Percentiles rank a stretch among this genome's conserved stretches.
Conservation (phyloP, 2,888 invertebrate genomes). For the Panorpa germanica region DNA sequence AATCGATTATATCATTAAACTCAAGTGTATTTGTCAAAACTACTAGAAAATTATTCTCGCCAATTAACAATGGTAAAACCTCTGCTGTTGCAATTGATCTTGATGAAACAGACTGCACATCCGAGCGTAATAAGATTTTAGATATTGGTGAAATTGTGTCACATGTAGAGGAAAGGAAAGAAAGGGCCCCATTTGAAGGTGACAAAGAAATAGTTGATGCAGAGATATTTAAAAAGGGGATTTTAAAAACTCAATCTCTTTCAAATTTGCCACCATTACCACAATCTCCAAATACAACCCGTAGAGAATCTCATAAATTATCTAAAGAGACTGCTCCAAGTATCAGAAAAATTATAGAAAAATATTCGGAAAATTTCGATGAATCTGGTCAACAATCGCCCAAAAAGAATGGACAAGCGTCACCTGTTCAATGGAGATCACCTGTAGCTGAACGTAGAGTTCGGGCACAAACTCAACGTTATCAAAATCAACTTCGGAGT, state of each 20-base stretch:
- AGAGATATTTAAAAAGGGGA: constrained; percentile 6
- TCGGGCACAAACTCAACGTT: constrained; percentile 28
- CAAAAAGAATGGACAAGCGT: constrained; percentile 40
- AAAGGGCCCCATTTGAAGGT: not conserved
- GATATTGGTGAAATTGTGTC: too few species aligned
- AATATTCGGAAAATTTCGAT: constrained; percentile 42
- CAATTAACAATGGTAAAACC: constrained; percentile 27
- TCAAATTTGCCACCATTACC: constrained; percentile 32
- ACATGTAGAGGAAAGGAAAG: too few species aligned
- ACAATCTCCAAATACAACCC: constrained; percentile 32
- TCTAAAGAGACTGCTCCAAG: constrained; percentile 47
- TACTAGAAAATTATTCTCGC: constrained; percentile 60
- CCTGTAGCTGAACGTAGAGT: constrained; percentile 38
- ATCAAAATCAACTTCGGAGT: constrained; percentile 26
- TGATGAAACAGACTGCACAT: too few species aligned
- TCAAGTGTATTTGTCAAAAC: constrained; percentile 62
- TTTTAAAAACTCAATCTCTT: constrained; percentile 7
- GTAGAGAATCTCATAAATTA: constrained; percentile 24
- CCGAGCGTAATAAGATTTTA: too few species aligned
- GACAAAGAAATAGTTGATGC: not conserved
- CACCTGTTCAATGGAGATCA: constrained; percentile 42
- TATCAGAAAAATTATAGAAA: constrained; percentile 48
- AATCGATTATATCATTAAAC: constrained; percentile 23
- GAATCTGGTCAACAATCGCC: constrained; percentile 31
- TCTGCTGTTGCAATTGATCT: too few species aligned